Percentiles rank a stretch among this genome's conserved stretches.
These are phyloP conservation scores for Pseudolaguvia tuberculata DNA, from an alignment of 2,113 vertebrate genomes.

Conservation along the genomic window DNA sequence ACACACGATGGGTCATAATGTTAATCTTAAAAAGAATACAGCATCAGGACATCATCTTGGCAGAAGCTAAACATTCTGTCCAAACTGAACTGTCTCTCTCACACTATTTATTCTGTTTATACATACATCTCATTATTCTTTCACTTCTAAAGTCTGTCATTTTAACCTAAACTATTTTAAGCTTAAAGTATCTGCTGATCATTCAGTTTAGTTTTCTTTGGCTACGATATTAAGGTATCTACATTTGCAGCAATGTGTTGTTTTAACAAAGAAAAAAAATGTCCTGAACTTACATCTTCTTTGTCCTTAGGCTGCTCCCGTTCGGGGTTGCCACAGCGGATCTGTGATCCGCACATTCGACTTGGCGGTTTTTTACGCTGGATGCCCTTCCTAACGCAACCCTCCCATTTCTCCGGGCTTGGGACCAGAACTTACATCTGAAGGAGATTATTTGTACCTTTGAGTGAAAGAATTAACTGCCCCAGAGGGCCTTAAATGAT, in stretches of 20 bases:
- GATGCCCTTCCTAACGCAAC: no score
- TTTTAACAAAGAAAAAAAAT: not conserved
- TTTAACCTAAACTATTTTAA: not conserved
- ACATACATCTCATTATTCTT: not conserved
- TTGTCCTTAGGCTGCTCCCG: no score
- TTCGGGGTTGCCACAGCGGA: no score
- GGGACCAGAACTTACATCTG: not conserved
- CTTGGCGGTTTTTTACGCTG: no score
- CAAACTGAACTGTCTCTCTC: not conserved
- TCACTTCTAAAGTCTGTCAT: not conserved
- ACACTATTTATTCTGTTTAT: not conserved
- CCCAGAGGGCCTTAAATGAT: not conserved
- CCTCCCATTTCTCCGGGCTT: no score
- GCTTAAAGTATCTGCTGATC: not conserved
- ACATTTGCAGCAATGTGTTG: not conserved
- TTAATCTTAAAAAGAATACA: no score
- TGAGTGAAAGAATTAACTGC: not conserved
- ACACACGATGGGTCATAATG: no score
- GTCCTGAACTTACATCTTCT: not conserved
- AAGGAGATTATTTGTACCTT: not conserved
- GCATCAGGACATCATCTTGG: not conserved
- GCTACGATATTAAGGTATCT: not conserved
- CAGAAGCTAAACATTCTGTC: not conserved
- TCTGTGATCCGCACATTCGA: no score
- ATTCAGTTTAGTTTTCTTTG: not conserved